phyloP scores from a whole-genome alignment of 2,797 vertebrate genomes.

The Clarias fuscus region DNA sequence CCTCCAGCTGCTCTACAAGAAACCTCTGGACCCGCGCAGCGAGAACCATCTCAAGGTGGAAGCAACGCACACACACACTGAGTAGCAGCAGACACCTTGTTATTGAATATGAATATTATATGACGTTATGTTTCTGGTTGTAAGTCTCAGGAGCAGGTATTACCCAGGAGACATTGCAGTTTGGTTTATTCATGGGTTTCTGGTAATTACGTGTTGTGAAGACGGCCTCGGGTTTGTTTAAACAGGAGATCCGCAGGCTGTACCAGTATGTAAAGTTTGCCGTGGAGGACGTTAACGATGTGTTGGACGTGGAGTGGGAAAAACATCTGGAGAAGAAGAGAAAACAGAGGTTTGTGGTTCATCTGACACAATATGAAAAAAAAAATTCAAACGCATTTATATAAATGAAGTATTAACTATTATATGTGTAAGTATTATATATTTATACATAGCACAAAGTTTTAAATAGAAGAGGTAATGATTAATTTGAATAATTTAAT shows the following conservation, averaged over 20 bases:
- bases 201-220: background rate
- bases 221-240: background rate
- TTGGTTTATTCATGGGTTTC: background rate
- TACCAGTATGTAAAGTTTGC: constrained; percentile 93
- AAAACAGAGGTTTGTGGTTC: constrained; percentile 76
- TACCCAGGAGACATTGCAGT: constrained; percentile 2
- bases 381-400: background rate
- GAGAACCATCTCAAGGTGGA: constrained; percentile 92
- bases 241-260: constrained; percentile 89
- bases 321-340: constrained; percentile 88
- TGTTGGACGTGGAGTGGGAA: constrained; percentile 95
- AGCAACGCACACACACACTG: background rate
- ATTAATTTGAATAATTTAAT: no score
- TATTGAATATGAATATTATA: background rate
- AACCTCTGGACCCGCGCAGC: constrained; percentile 91
- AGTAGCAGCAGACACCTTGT: background rate
- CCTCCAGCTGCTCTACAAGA: constrained; percentile 90
- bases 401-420: background rate
- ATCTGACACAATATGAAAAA: background rate
- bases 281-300: constrained; percentile 92
- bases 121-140: no score
- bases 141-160: background rate
- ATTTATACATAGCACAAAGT: no score
- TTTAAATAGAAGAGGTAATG: no score
- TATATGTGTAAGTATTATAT: no score